Conservation (phyloP, 92 coral and sea anemone species). For the Siderastrea siderea region DNA sequence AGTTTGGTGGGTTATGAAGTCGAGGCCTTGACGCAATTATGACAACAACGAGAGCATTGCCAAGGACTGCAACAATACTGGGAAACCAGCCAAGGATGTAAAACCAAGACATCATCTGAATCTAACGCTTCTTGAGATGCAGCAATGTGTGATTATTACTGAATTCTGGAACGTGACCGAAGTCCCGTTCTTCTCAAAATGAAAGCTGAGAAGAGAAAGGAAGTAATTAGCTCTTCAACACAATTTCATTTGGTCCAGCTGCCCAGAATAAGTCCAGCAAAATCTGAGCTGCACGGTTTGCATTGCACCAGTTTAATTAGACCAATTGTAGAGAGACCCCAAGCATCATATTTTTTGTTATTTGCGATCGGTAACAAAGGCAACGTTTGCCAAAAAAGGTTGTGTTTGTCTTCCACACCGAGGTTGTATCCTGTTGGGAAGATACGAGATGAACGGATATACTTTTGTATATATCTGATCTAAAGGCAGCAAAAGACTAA, state of each 20-base stretch:
- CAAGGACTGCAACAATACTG: constrained; percentile 24
- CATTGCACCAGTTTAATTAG: neutral
- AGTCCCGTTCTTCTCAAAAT: neutral
- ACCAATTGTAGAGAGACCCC: neutral
- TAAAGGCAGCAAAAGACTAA: too few relatives aligned
- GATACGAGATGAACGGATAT: too few relatives aligned
- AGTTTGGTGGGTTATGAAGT: constrained; percentile 8
- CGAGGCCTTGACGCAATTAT: neutral
- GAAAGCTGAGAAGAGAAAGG: neutral
- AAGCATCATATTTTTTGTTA: neutral
- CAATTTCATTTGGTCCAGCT: neutral
- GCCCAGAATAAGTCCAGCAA: neutral
- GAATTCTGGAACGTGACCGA: neutral
- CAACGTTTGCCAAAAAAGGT: neutral
- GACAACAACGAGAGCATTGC: constrained; percentile 22
- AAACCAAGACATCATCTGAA: constrained; percentile 17
- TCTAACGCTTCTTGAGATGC: neutral
- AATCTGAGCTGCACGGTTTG: neutral
- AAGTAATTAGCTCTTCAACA: too few relatives aligned
- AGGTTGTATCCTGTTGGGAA: too few relatives aligned
- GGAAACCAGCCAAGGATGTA: constrained; percentile 35
- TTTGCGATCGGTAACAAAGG: neutral
- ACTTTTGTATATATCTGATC: too few relatives aligned
- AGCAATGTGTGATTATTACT: neutral
- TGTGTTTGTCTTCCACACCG: neutral